Evolutionary conservation across 2,888 invertebrate genomes (phyloP).

Genomic region (Nudaria mundana): DNA sequence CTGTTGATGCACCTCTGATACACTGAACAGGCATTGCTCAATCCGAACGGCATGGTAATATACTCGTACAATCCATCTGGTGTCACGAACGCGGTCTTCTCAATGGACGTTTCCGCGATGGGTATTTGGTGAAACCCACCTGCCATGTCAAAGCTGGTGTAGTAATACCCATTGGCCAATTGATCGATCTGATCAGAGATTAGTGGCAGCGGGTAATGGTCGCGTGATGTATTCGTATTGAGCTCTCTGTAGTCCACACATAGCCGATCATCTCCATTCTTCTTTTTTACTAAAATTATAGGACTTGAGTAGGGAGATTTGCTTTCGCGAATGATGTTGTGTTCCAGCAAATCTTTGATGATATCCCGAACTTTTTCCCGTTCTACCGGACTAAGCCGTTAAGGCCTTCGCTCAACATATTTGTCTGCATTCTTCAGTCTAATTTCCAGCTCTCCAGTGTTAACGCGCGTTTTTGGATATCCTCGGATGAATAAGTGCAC

Average conservation of each 20-base stretch:
- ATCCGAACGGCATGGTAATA: slow-evolving; percentile 34
- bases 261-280: slow-evolving; percentile 23
- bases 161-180: slow-evolving; percentile 7
- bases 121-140: slow-evolving; percentile 17
- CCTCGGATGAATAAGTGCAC: too few relatives aligned
- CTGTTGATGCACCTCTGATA: slow-evolving; percentile 9
- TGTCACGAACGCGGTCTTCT: slow-evolving; percentile 36
- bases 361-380: slow-evolving; percentile 30
- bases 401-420: slow-evolving; percentile 33
- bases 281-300: too few relatives aligned
- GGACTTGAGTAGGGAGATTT: slow-evolving; percentile 38
- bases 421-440: slow-evolving; percentile 26
- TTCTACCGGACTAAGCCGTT: slow-evolving; percentile 30
- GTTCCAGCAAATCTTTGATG: slow-evolving; percentile 27
- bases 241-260: slow-evolving; percentile 18
- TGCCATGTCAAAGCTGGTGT: slow-evolving; percentile 3
- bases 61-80: slow-evolving; percentile 38
- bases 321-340: slow-evolving; percentile 35
- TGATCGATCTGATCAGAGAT: too few relatives aligned
- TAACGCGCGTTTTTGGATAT: slow-evolving; percentile 27
- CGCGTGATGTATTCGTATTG: slow-evolving; percentile 14
- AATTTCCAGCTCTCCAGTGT: slow-evolving; percentile 26
- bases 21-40: too few relatives aligned
- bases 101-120: slow-evolving; percentile 23
- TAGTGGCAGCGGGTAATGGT: too few relatives aligned